Percentiles rank a stretch among this genome's conserved stretches.
Conservation (phyloP, 2,888 invertebrate genomes). For the Scaptomyza polygonia region DNA sequence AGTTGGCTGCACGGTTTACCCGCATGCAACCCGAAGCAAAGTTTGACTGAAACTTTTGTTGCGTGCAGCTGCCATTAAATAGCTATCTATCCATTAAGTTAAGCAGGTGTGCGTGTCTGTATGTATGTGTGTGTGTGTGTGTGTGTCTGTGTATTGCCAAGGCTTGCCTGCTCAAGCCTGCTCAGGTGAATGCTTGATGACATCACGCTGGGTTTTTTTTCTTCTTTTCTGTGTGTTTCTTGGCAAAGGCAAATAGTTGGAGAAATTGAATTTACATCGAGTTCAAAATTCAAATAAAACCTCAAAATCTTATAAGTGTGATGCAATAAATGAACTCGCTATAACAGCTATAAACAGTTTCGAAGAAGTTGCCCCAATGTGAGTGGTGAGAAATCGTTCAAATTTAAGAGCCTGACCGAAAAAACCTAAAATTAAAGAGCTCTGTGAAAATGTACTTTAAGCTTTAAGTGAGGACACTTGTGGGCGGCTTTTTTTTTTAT, state of each 20-base stretch:
- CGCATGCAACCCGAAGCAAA: conserved; percentile 37
- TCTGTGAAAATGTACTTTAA: no score
- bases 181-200: conserved; percentile 38
- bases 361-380: no score
- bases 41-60: conserved; percentile 59
- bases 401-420: no score
- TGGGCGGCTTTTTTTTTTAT: background rate
- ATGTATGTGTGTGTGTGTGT: conserved; percentile 4
- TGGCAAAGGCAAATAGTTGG: conserved; percentile 46
- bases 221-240: conserved; percentile 5
- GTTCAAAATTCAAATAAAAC: conserved; percentile 38
- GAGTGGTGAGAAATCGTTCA: no score
- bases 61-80: conserved; percentile 61
- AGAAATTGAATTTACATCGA: conserved; percentile 63
- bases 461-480: background rate
- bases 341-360: no score
- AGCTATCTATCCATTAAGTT: conserved; percentile 59
- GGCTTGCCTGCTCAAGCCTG: conserved; percentile 5
- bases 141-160: conserved; percentile 4
- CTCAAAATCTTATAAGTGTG: background rate
- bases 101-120: conserved; percentile 32
- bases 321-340: no score
- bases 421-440: no score
- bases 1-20: conserved; percentile 15
- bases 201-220: conserved; percentile 34